These are phyloP conservation scores for Aphyosemion australe DNA, from an alignment of 2,113 vertebrate genomes.

Conservation along the genomic window DNA sequence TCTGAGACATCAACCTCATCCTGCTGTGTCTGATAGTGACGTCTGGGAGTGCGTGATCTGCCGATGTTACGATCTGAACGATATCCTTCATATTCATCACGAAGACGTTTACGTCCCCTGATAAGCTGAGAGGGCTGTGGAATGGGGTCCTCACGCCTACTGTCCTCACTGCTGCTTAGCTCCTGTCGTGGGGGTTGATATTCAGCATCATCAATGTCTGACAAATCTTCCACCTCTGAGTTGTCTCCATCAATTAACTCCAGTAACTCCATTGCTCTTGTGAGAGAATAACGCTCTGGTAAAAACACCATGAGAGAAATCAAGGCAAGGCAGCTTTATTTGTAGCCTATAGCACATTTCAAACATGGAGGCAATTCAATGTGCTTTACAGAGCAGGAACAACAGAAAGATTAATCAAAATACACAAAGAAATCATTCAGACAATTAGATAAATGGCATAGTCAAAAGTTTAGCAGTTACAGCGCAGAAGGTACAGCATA, in stretches of 20 bases:
- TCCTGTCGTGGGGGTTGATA: conserved; percentile 5
- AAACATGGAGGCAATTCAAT: too few species aligned
- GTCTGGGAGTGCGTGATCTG: not conserved
- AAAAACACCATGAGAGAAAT: not conserved
- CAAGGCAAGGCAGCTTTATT: too few species aligned
- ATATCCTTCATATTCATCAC: not conserved
- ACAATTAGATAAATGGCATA: too few species aligned
- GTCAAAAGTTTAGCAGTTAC: too few species aligned
- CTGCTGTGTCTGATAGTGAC: too few species aligned
- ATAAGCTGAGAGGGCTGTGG: not conserved
- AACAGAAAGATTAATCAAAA: too few species aligned
- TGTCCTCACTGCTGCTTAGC: conserved; percentile 9
- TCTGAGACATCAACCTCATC: too few species aligned
- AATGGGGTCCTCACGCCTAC: conserved; percentile 6
- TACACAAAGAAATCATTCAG: too few species aligned
- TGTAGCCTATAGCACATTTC: too few species aligned
- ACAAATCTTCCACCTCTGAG: not conserved
- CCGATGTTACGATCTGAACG: too few species aligned
- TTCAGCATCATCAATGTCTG: not conserved
- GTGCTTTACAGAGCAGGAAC: too few species aligned
- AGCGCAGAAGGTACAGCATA: too few species aligned
- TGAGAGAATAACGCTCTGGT: not conserved
- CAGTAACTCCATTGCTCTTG: not conserved
- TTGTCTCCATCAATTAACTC: not conserved
- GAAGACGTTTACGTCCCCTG: not conserved